Evolutionary conservation across 2,113 vertebrate genomes (phyloP).

Genomic region (Haliaeetus leucogaster): DNA sequence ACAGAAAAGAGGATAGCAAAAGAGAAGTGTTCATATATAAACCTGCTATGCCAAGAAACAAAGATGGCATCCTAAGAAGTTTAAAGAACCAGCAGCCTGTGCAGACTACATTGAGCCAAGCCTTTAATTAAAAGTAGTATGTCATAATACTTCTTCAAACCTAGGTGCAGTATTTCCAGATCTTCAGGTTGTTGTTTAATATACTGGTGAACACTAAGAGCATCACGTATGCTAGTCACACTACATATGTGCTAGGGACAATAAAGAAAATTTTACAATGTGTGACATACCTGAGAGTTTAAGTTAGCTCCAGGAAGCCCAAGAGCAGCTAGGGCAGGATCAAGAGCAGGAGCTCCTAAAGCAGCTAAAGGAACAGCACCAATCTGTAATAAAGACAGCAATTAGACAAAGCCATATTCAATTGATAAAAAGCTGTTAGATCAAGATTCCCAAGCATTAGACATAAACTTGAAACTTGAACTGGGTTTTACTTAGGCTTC

Average conservation of each 20-base stretch:
- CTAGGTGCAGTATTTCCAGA: not conserved
- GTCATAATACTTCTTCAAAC: not conserved
- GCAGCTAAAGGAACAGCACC: constrained; percentile 90
- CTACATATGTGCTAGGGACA: not conserved
- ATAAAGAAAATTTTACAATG: rapidly evolving
- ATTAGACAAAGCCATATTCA: not conserved
- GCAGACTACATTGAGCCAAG: not conserved
- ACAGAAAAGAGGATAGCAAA: not conserved
- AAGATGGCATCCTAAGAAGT: too few species aligned
- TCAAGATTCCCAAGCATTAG: not conserved
- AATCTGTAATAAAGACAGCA: constrained; percentile 77
- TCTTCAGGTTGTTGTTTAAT: not conserved
- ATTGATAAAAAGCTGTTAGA: rapidly evolving
- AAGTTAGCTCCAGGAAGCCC: constrained; percentile 91
- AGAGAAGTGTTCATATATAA: not conserved
- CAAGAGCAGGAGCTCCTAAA: constrained; percentile 89
- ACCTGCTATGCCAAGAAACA: not conserved
- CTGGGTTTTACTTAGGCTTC: not conserved
- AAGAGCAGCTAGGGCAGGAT: constrained; percentile 92
- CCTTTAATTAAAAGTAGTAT: not conserved
- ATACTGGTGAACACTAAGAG: not conserved
- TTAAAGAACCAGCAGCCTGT: not conserved
- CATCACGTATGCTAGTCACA: not conserved
- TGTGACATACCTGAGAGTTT: constrained; percentile 86
- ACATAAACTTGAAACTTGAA: not conserved